Evolutionary conservation across 2,888 invertebrate genomes (phyloP).

Genomic region (Habroteleia sp.): DNA sequence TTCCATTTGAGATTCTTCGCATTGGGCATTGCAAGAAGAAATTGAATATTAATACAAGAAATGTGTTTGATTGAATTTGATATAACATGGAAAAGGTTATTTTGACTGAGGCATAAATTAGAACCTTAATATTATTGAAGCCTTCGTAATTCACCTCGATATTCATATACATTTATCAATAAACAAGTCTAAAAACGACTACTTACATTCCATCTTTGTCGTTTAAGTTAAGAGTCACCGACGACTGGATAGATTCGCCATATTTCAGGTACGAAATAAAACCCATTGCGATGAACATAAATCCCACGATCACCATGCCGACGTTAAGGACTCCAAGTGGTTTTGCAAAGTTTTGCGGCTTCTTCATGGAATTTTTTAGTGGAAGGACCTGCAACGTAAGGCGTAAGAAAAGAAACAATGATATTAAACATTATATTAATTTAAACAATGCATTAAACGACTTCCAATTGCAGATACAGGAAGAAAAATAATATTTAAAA

Average conservation of each 20-base stretch:
- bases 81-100: not conserved
- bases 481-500: no score
- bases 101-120: no score
- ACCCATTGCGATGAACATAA: conserved; percentile 90
- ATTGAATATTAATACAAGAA: not conserved
- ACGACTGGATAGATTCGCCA: conserved; percentile 90
- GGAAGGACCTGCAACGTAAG: conserved; percentile 94
- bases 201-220: conserved; percentile 79
- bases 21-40: conserved; percentile 12
- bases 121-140: no score
- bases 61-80: not conserved
- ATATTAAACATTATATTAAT: no score
- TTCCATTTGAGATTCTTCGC: conserved; percentile 27
- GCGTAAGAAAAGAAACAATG: no score
- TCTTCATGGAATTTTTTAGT: conserved; percentile 94
- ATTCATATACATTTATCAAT: not conserved
- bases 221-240: conserved; percentile 92
- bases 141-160: no score
- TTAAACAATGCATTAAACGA: no score
- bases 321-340: conserved; percentile 93
- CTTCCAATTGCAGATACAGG: no score
- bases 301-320: conserved; percentile 91
- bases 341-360: conserved; percentile 89
- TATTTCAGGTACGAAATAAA: conserved; percentile 94
- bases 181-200: no score